phyloP scores from a whole-genome alignment of 2,797 vertebrate species.

The Ceyx erithaca region DNA sequence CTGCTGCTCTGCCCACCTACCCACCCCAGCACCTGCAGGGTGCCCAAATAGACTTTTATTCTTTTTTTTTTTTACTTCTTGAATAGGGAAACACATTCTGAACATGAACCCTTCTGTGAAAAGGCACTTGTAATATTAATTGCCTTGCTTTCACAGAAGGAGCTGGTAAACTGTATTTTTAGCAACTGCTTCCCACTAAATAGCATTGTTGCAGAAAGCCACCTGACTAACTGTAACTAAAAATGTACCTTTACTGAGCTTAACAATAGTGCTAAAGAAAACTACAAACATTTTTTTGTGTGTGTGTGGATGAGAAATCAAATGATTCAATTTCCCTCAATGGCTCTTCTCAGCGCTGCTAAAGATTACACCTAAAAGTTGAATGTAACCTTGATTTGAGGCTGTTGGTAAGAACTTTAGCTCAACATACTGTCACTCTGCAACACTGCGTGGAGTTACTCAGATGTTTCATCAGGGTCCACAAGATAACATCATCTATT shows the following conservation, averaged over 20 bases:
- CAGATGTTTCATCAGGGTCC: neutral
- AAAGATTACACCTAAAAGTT: neutral
- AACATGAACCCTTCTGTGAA: slow-evolving; percentile 50
- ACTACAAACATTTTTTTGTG: neutral
- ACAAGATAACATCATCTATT: neutral
- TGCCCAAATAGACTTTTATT: neutral
- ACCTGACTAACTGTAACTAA: slow-evolving; percentile 44
- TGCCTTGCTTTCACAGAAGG: slow-evolving; percentile 53
- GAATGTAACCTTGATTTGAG: neutral
- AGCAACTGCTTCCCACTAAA: slow-evolving; percentile 52
- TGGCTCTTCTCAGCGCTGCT: neutral
- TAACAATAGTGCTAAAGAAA: slow-evolving; percentile 51
- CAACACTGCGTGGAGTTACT: accelerated
- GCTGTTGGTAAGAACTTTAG: neutral
- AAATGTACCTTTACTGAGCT: slow-evolving; percentile 16
- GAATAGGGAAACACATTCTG: slow-evolving; percentile 42
- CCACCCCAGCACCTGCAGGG: neutral
- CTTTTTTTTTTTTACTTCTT: slow-evolving; percentile 6
- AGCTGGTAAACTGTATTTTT: slow-evolving; percentile 73
- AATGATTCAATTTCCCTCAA: neutral
- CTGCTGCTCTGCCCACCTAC: slow-evolving; percentile 6
- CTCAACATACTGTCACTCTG: neutral
- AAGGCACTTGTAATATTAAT: slow-evolving; percentile 71
- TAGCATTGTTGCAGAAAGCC: neutral
- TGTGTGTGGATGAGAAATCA: slow-evolving; percentile 3